Percentiles rank a stretch among this genome's conserved stretches.
Evolutionary conservation across 2,797 vertebrate species (phyloP).

Genomic region (Pygocentrus nattereri): DNA sequence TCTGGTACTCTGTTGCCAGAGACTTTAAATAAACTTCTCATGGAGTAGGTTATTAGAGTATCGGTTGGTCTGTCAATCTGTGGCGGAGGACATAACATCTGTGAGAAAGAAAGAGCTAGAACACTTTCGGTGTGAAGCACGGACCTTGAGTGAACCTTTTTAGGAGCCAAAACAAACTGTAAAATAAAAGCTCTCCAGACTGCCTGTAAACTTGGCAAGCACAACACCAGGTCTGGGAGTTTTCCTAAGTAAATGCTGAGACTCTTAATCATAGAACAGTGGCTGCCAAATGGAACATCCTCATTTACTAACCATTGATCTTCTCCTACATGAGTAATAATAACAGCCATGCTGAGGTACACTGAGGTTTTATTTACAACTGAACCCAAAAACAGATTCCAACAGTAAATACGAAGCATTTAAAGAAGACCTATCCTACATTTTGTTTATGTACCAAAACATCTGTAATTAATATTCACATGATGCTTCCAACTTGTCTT

Average conservation of each 20-base stretch:
- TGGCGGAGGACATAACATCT: conserved; percentile 16
- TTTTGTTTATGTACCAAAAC: too few relatives aligned
- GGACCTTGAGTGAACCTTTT: conserved; percentile 34
- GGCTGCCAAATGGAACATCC: conserved; percentile 15
- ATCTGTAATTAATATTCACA: too few relatives aligned
- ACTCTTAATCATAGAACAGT: conserved; percentile 5
- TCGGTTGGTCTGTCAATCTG: not conserved
- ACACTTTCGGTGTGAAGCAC: conserved; percentile 6
- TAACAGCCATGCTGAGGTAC: not conserved
- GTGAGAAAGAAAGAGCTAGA: conserved; percentile 12
- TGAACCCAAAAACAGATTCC: not conserved
- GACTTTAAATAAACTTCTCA: conserved; percentile 16
- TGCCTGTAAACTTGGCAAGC: conserved; percentile 8
- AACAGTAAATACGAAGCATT: not conserved
- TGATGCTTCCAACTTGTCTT: too few relatives aligned
- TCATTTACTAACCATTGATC: conserved; percentile 4
- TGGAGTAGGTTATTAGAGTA: not conserved
- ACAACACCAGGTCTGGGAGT: not conserved
- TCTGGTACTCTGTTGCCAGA: conserved; percentile 10
- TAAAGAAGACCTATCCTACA: too few relatives aligned
- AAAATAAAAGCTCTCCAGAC: conserved; percentile 28
- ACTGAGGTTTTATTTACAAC: not conserved
- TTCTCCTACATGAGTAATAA: not conserved
- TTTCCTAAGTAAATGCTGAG: conserved; percentile 19
- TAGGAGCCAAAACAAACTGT: conserved; percentile 36